Evolutionary conservation across 2,797 vertebrate genomes (phyloP).

Genomic region (Ammospiza maritima): DNA sequence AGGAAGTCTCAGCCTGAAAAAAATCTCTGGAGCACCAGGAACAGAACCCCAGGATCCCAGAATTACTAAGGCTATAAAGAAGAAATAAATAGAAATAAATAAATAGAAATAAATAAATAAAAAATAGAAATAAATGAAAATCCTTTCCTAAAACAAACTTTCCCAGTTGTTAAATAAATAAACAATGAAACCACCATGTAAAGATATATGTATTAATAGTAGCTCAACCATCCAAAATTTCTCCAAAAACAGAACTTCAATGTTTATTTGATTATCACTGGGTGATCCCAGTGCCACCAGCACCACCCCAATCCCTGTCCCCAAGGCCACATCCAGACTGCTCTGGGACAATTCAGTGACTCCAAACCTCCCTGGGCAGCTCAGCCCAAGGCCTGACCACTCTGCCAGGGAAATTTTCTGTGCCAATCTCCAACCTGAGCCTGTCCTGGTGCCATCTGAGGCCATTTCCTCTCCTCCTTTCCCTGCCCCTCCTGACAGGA

Average conservation of each 20-base stretch:
- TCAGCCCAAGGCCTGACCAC: not conserved
- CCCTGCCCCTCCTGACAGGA: not conserved
- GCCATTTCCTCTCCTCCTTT: not conserved
- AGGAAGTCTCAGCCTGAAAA: not conserved
- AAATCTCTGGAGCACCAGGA: not conserved
- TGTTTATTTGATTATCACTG: not conserved
- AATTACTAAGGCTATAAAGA: not conserved
- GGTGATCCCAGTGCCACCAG: not conserved
- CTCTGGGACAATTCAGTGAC: not conserved
- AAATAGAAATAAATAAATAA: no score
- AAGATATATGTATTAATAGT: not conserved
- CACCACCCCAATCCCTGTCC: not conserved
- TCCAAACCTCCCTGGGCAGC: not conserved
- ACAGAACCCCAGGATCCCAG: not conserved
- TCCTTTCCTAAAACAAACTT: not conserved
- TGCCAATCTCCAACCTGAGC: not conserved
- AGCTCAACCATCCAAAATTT: not conserved
- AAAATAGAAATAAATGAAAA: not conserved
- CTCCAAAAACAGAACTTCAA: not conserved
- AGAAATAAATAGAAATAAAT: no score
- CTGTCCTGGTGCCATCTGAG: not conserved
- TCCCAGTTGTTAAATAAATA: not conserved
- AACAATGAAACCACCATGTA: not conserved
- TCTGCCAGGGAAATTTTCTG: not conserved
- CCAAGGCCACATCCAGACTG: not conserved